These are phyloP conservation scores for Fabriciana adippe DNA, from an alignment of 2,888 invertebrate genomes.

Conservation along the genomic window DNA sequence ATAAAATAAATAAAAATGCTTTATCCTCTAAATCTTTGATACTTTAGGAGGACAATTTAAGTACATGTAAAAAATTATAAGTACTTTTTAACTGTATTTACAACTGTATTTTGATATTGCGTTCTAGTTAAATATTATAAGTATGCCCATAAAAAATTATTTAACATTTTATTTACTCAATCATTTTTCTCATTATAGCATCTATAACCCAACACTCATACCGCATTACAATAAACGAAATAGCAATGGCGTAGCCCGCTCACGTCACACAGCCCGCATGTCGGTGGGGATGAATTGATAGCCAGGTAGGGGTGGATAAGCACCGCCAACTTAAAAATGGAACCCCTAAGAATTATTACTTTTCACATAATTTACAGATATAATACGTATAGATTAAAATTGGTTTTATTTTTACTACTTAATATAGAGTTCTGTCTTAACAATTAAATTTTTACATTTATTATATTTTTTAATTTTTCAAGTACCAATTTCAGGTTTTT, in stretches of 20 bases:
- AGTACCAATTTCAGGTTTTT: background rate
- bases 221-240: slow-evolving; percentile 42
- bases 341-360: slow-evolving; percentile 34
- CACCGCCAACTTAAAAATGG: slow-evolving; percentile 56
- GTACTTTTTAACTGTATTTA: too few species aligned
- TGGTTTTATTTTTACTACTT: too few species aligned
- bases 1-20: background rate
- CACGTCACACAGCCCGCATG: slow-evolving; percentile 59
- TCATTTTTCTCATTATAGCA: background rate
- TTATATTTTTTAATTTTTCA: background rate
- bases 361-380: slow-evolving; percentile 27
- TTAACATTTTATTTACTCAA: too few species aligned
- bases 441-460: background rate
- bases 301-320: slow-evolving; percentile 64
- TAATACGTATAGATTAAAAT: background rate
- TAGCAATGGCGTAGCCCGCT: slow-evolving; percentile 57
- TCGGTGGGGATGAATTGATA: slow-evolving; percentile 71
- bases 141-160: too few species aligned
- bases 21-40: background rate
- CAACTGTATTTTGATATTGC: background rate
- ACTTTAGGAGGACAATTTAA: too few species aligned
- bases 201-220: background rate
- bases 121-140: background rate
- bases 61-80: too few species aligned
- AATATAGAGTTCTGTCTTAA: too few species aligned